Base-by-base conservation (phyloP, 1,140 invertebrate species). In the Pogonomyrmex californicus region DNA sequence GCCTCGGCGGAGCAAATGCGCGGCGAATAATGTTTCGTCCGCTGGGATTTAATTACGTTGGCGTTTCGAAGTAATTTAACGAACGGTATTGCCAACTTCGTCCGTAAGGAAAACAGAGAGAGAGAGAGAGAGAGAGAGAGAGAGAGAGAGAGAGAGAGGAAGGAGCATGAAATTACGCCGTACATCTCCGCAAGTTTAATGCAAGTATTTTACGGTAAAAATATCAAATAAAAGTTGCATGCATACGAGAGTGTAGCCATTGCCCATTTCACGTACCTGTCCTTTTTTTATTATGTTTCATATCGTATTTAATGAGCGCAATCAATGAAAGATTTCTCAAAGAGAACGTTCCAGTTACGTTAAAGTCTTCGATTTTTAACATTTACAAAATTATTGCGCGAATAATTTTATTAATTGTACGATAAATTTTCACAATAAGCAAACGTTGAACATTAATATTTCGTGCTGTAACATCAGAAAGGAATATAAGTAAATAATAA, bases 51-150 rank as follows among this genome's bases (percentile, higher is more conserved):
- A 82, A 82, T 82, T 82, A 73, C 66, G 66, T 54, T 56, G 66
- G 66, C 66, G 68, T 82, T 82, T 82, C 66, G 79, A 82, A 82
- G 79, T 82, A 82, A 82, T 82, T 82, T 82, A 73, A 82, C 68
- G 79, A 82, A 82, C 51, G 54, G 66, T 82, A 82, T 82, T 73
- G 68, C 66, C 79, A 73, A 82, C 66, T 82, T 73, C 17, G 41
- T 73, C 30, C 54, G 17, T 14, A n/a, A 47, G 23, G 9, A 0
- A 49, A 4, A 30, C 36, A 54, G 60, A 79, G 47, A 79, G 62
- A 78, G 33, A 33, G 17, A 41, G 70, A 47, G 9, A 23, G 23
- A 23, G 12, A n/a, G 5, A 23, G 41, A 30, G 38, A 65, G 62
- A 62, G 10, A 33, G 30, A 33, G 62, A 38, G 33, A 38, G 36